phyloP scores from a whole-genome alignment of 2,888 invertebrate species.

The Drosophila neonasuta region DNA sequence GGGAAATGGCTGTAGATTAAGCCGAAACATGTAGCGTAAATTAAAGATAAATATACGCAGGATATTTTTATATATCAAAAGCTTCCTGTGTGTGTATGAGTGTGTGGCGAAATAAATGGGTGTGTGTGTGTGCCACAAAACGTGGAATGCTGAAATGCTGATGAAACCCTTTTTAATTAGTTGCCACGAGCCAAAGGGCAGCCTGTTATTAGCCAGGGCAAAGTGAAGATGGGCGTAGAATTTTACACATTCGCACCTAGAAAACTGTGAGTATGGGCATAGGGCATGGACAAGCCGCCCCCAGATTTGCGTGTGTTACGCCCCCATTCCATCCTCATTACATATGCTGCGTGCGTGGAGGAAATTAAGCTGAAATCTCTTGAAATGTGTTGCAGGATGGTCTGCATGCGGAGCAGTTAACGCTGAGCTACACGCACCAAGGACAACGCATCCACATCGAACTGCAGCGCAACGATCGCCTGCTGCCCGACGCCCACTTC shows the following conservation, averaged over 20 bases:
- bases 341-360: slow-evolving; percentile 62
- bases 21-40: slow-evolving; percentile 15
- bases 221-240: slow-evolving; percentile 14
- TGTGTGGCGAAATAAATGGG: slow-evolving; percentile 1
- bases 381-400: slow-evolving; percentile 58
- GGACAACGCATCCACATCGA: slow-evolving; percentile 70
- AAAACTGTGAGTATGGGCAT: slow-evolving; percentile 9
- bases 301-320: slow-evolving; percentile 28
- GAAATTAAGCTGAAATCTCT: slow-evolving; percentile 38
- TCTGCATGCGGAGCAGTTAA: slow-evolving; percentile 58
- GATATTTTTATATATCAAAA: slow-evolving; percentile 13
- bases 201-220: slow-evolving; percentile 20
- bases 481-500: slow-evolving; percentile 82
- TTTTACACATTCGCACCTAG: slow-evolving; percentile 60
- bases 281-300: neutral
- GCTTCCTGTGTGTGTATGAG: slow-evolving; percentile 1
- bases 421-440: slow-evolving; percentile 59
- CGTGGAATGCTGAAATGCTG: slow-evolving; percentile 1
- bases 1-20: slow-evolving; percentile 21
- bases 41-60: slow-evolving; percentile 17
- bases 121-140: slow-evolving; percentile 38
- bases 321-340: slow-evolving; percentile 2
- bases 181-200: slow-evolving; percentile 37
- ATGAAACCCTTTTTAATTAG: slow-evolving; percentile 63
- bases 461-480: slow-evolving; percentile 79